Conservation (phyloP, 2,888 invertebrate genomes). For the Seladonia tumulorum region DNA sequence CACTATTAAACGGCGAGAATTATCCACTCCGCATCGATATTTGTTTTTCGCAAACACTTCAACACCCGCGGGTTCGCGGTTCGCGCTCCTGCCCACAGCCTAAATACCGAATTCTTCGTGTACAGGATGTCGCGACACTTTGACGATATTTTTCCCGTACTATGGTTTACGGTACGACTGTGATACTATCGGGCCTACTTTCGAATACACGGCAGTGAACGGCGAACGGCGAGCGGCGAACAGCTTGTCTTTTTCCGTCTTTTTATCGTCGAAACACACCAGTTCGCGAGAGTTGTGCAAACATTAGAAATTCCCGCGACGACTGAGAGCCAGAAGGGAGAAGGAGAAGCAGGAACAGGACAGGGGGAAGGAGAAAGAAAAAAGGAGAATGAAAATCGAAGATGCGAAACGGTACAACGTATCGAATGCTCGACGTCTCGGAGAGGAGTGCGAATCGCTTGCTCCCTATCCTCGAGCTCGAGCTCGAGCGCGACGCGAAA, state of each 20-base stretch:
- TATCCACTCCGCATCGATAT: not conserved
- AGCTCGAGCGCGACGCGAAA: slow-evolving; percentile 63
- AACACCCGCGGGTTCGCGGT: slow-evolving; percentile 22
- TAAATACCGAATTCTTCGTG: not conserved
- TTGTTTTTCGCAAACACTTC: slow-evolving; percentile 10
- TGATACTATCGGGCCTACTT: slow-evolving; percentile 4
- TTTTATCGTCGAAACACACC: not conserved
- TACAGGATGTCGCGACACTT: not conserved
- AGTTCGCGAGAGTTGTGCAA: not conserved
- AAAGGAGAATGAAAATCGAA: slow-evolving; percentile 21
- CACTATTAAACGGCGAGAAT: not conserved
- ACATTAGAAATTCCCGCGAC: not conserved
- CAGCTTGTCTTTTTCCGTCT: not conserved
- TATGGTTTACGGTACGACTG: not conserved
- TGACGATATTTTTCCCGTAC: not conserved
- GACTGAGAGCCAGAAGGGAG: not conserved
- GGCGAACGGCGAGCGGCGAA: slow-evolving; percentile 3
- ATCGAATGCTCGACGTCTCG: slow-evolving; percentile 65
- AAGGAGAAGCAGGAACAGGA: not conserved
- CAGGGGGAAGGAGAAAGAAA: not conserved
- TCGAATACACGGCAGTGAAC: not conserved
- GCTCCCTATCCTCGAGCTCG: slow-evolving; percentile 50
- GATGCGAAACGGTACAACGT: slow-evolving; percentile 16
- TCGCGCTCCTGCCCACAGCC: not conserved
- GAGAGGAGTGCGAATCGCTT: slow-evolving; percentile 71